These are phyloP conservation scores for Nematostella vectensis DNA, from an alignment of 92 coral and sea anemone species.

Conservation along the genomic window DNA sequence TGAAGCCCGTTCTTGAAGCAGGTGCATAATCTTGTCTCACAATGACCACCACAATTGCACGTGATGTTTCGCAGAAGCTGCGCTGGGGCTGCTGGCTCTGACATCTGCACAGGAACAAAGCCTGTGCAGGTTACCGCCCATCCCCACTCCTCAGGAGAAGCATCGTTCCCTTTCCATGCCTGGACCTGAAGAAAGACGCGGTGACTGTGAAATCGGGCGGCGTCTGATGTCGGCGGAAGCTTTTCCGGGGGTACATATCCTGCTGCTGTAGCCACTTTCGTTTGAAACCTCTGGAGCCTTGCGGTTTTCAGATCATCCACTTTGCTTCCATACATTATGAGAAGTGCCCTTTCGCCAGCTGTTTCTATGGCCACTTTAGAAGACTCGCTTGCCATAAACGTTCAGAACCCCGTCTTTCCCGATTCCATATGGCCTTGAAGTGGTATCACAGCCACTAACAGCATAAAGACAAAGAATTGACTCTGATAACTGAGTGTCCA, in stretches of 20 bases:
- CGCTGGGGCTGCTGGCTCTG: slow-evolving; percentile 23
- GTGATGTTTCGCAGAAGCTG: slow-evolving; percentile 15
- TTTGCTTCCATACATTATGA: slow-evolving; percentile 5
- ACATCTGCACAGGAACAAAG: slow-evolving; percentile 14
- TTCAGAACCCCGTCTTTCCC: too few relatives aligned
- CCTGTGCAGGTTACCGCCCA: slow-evolving; percentile 18
- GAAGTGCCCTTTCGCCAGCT: slow-evolving; percentile 26
- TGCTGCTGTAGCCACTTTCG: too few relatives aligned
- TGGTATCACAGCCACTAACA: too few relatives aligned
- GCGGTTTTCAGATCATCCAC: slow-evolving; percentile 10
- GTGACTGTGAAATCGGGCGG: too few relatives aligned
- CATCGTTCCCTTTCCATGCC: slow-evolving; percentile 38
- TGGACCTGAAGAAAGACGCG: too few relatives aligned
- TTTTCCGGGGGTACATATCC: too few relatives aligned
- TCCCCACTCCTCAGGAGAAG: slow-evolving; percentile 28
- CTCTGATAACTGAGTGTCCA: slow-evolving; percentile 5
- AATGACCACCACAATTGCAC: slow-evolving; percentile 24
- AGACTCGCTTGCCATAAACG: slow-evolving; percentile 5
- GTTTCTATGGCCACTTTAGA: slow-evolving; percentile 12
- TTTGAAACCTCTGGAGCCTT: slow-evolving; percentile 13
- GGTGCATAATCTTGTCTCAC: slow-evolving; percentile 15
- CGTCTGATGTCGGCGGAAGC: too few relatives aligned
- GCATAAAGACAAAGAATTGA: slow-evolving; percentile 3
- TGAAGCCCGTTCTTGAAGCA: slow-evolving; percentile 24
- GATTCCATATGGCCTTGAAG: too few relatives aligned